Conservation (phyloP, 1,140 invertebrate species). For the Geopemphigus sp. region DNA sequence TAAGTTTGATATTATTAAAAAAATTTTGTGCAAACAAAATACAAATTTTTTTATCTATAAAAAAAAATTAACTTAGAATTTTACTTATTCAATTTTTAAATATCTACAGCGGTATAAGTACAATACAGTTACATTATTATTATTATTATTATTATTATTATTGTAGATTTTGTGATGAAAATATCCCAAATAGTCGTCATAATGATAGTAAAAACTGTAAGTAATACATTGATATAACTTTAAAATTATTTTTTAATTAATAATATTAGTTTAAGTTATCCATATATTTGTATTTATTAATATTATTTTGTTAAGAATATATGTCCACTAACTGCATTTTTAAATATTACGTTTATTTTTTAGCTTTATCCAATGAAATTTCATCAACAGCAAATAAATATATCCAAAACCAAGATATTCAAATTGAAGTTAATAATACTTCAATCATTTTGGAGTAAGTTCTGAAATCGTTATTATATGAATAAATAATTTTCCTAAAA, state of each 20-base stretch:
- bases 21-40: too few relatives aligned
- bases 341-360: neutral
- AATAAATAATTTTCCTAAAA: neutral
- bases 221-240: neutral
- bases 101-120: neutral
- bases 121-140: neutral
- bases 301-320: too few relatives aligned
- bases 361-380: neutral
- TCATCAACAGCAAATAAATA: neutral
- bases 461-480: neutral
- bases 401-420: neutral
- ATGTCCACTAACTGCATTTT: too few relatives aligned
- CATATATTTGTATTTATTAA: too few relatives aligned
- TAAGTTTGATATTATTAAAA: too few relatives aligned
- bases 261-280: too few relatives aligned
- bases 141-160: neutral
- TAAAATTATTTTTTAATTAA: too few relatives aligned
- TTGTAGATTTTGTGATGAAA: neutral
- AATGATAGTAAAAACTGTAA: neutral
- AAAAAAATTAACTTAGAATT: too few relatives aligned
- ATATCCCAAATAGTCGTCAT: neutral
- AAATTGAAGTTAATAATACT: constrained; percentile 19
- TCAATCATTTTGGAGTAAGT: constrained; percentile 26
- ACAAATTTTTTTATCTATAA: too few relatives aligned
- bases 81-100: too few relatives aligned